Evolutionary conservation across 2,797 vertebrate genomes (phyloP), one percentile per base, ranked within the genome.

Genomic region (Geotrypetes seraphini): DNA sequence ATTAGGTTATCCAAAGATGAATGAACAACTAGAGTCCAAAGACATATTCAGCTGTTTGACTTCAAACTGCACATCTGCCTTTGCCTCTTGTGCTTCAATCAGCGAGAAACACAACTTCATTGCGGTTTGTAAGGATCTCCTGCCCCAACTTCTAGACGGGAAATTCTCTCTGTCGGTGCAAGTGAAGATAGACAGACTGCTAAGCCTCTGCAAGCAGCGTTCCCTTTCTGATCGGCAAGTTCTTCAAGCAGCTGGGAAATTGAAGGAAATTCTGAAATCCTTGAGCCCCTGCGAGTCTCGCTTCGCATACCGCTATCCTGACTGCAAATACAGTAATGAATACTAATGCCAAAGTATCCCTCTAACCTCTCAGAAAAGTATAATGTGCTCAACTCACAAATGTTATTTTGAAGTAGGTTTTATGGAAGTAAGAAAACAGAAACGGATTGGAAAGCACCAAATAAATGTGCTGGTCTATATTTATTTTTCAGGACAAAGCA

Each of bases 251-350:
- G 49, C 66, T 12, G 53, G 44, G 3, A 43, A 28, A 13, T 60
- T 85, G 37, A 76, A 57, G 5, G 46, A 55, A 36, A 64, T 82
- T 37, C 55, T 88, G 50, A 79, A 57, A 17, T 63, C 75, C 1
- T 53, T 81, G 35, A 60, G 67, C 27, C 70, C 74, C 28, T 89
- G 86, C 2, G 74, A 73, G 29, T 54, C 63, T 6, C 66, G 58
- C 33, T 86, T 83, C 32, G 69, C 71, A 34, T 87, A 90, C 57
- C 81, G 84, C 51, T 87, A 87, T 50, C 86, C 85, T 2, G 85
- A 89, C 53, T 87, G 85, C 66, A 85, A 75, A 48, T 87, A 89
- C 36, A 69, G 63, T 3, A 59, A 75, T 33, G 71, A 63, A 18
- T 74, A 57, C 18, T 71, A 48, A 65, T 0, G 3, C 16, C 5